Base-by-base conservation (phyloP, 2,888 invertebrate species). In the Chouioia cunea region DNA sequence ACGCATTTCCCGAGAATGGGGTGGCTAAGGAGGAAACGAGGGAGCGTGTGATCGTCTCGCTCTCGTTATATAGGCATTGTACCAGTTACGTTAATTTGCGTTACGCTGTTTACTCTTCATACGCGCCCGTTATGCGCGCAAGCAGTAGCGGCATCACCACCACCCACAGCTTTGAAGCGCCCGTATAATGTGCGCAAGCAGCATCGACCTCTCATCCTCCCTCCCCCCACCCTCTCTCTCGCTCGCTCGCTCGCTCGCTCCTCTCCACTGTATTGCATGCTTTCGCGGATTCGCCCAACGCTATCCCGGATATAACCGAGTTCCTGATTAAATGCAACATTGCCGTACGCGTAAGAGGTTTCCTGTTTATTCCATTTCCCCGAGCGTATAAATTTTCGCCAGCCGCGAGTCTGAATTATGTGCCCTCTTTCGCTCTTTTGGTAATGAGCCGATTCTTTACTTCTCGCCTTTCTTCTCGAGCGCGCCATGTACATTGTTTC, bases 41-140 rank as follows among this genome's bases (percentile, higher is more conserved):
- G 56, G 4, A 4, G 47, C 14, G n/a, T 18, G 12, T 14, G n/a
- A 43, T 36, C 4, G 54, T 56, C 44, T 20, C 14, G 44, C 47
- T 16, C 66, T 71, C 67, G 73, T 73, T 71, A 71, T 65, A 71
- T 65, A 67, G 73, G 70, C 65, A 73, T 73, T 75, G 74, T 73
- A 74, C 60, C 71, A 66, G 74, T 76, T 76, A 74, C 75, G 72
- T 71, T 74, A 74, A 74, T 76, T 76, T 74, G 70, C 73, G 68
- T 68, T 64, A 47, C 70, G 66, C 56, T 73, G 72, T 74, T 73
- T 76, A 73, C 72, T 59, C 73, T 70, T 74, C 59, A 74, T 76
- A 73, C 65, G 47, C 44, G 46, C 54, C 64, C 65, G 70, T 63
- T 70, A 70, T 67, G 63, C 58, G 48, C 46, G 46, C 60, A 27